Conservation (phyloP, 2,113 vertebrate species). For the Otocyon megalotis region DNA sequence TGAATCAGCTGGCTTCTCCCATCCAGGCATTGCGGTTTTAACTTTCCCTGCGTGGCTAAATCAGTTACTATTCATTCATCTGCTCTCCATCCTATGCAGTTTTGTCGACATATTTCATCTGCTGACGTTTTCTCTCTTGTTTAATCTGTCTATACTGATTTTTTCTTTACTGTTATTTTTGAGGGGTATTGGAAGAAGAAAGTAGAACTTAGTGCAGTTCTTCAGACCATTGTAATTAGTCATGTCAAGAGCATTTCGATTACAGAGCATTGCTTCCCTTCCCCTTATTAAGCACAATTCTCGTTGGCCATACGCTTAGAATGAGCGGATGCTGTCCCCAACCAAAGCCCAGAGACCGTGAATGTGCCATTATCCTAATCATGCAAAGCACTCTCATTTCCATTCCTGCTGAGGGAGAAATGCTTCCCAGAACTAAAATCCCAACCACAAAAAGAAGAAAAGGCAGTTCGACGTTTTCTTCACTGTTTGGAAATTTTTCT, state of each 20-base stretch:
- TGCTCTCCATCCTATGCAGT: background rate
- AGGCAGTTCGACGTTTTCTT: conserved; percentile 87
- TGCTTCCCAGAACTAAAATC: conserved; percentile 33
- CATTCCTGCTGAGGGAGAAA: conserved; percentile 29
- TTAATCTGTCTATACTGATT: background rate
- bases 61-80: conserved; percentile 22
- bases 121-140: background rate
- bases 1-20: background rate
- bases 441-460: conserved; percentile 68
- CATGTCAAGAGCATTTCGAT: background rate
- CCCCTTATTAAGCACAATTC: background rate
- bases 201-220: background rate
- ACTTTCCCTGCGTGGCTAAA: background rate
- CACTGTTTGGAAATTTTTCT: conserved; percentile 88
- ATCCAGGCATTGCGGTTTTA: background rate
- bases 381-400: background rate
- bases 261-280: background rate
- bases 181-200: background rate
- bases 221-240: background rate
- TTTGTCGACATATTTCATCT: conserved; percentile 25
- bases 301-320: background rate
- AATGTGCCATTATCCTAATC: background rate
- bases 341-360: background rate
- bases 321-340: background rate
- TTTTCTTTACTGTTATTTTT: conserved; percentile 38